Percentiles rank a stretch among this genome's conserved stretches.
Conservation (phyloP, 1,140 invertebrate species). For the Drosophila melanica region DNA sequence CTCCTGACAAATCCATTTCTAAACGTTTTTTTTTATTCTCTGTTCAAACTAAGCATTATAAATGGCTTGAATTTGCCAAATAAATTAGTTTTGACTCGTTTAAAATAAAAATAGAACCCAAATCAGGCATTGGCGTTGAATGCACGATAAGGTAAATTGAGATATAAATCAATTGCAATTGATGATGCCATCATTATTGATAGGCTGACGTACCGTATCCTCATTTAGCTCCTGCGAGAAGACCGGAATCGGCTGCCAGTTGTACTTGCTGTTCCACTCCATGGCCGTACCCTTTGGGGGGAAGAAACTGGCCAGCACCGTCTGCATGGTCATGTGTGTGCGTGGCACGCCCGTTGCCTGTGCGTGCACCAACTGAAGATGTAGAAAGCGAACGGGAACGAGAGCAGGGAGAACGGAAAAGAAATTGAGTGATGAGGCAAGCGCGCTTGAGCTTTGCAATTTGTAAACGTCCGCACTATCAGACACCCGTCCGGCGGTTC, state of each 20-base stretch:
- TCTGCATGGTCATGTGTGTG: constrained; percentile 90
- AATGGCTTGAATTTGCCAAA: not conserved
- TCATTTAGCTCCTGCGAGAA: constrained; percentile 86
- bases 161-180: constrained; percentile 41
- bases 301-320: constrained; percentile 89
- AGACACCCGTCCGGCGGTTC: constrained; percentile 46
- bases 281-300: constrained; percentile 86
- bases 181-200: constrained; percentile 50
- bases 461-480: constrained; percentile 80
- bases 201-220: constrained; percentile 86
- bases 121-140: constrained; percentile 7
- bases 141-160: constrained; percentile 20
- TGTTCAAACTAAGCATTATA: not conserved
- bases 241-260: constrained; percentile 91
- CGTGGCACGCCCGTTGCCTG: constrained; percentile 90
- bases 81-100: constrained; percentile 1
- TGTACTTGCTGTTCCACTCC: constrained; percentile 86
- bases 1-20: too few relatives aligned
- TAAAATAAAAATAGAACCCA: not conserved
- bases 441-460: constrained; percentile 76
- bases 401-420: constrained; percentile 31
- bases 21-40: too few relatives aligned
- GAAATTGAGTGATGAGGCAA: constrained; percentile 78
- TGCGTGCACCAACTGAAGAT: constrained; percentile 85
- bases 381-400: constrained; percentile 5